phyloP scores from a whole-genome alignment of 2,888 invertebrate species.

The Pediacus dermestoides region DNA sequence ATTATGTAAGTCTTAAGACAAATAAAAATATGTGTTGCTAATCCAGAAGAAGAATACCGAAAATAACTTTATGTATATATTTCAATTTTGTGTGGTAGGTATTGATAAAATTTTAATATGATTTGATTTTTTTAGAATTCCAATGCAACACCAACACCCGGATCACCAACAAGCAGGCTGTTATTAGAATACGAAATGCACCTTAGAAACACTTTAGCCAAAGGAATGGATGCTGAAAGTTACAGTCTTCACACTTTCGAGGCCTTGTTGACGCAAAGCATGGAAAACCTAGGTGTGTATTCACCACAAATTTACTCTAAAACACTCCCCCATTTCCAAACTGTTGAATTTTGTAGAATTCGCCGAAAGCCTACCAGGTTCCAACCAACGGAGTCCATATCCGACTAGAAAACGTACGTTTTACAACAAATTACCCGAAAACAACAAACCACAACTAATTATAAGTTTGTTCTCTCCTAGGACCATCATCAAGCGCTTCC shows the following conservation, averaged over 20 bases:
- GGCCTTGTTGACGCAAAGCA: slow-evolving; percentile 86
- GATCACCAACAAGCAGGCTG: slow-evolving; percentile 79
- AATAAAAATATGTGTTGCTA: too few species aligned
- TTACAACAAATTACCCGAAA: background rate
- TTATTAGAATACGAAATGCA: slow-evolving; percentile 93
- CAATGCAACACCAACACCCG: slow-evolving; percentile 72
- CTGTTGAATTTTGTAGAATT: slow-evolving; percentile 62
- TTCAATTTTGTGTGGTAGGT: slow-evolving; percentile 8
- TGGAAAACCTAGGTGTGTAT: slow-evolving; percentile 85
- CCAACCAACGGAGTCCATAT: slow-evolving; percentile 82
- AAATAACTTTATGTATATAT: slow-evolving; percentile 8
- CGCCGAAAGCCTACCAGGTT: slow-evolving; percentile 80
- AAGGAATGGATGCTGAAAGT: slow-evolving; percentile 94
- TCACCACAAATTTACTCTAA: background rate
- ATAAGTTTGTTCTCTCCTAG: slow-evolving; percentile 37
- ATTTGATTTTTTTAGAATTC: slow-evolving; percentile 50
- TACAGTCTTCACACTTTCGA: slow-evolving; percentile 93
- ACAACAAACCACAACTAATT: slow-evolving; percentile 11
- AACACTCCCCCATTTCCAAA: background rate
- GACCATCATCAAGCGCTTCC: slow-evolving; percentile 62
- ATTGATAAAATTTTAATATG: background rate
- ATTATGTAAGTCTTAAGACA: slow-evolving; percentile 23
- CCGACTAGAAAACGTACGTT: slow-evolving; percentile 80
- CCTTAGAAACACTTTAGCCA: slow-evolving; percentile 84
- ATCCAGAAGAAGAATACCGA: too few species aligned